Evolutionary conservation across 2,797 vertebrate genomes (phyloP).

Genomic region (Leptoclinus maculatus): DNA sequence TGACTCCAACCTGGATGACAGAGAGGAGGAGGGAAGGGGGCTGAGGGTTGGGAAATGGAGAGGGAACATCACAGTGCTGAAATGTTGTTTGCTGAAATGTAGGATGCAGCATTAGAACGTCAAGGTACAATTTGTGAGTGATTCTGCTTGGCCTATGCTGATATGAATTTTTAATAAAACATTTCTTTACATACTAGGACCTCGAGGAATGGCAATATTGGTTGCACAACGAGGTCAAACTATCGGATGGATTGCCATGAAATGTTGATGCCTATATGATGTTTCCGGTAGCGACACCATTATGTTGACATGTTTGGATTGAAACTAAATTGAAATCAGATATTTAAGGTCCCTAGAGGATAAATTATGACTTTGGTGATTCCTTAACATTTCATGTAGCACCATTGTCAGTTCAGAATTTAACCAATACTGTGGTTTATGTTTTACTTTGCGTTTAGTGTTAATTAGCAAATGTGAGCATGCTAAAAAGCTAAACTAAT

Average conservation of each 20-base stretch:
- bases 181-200: background rate
- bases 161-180: background rate
- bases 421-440: background rate
- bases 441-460: background rate
- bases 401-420: background rate
- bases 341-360: background rate
- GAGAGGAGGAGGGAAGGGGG: slow-evolving; percentile 30
- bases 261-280: background rate
- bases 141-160: background rate
- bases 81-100: slow-evolving; percentile 34
- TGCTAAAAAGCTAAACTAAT: background rate
- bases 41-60: slow-evolving; percentile 12
- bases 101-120: slow-evolving; percentile 17
- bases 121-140: background rate
- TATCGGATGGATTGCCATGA: background rate
- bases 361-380: background rate
- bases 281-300: background rate
- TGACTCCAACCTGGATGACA: slow-evolving; percentile 67
- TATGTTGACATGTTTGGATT: background rate
- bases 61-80: slow-evolving; percentile 18
- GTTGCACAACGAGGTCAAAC: background rate
- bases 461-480: background rate
- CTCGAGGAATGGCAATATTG: background rate
- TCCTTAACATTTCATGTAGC: background rate
- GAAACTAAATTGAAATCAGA: background rate